Conservation (phyloP, 2,797 vertebrate species). For the Anomalospiza imberbis region DNA sequence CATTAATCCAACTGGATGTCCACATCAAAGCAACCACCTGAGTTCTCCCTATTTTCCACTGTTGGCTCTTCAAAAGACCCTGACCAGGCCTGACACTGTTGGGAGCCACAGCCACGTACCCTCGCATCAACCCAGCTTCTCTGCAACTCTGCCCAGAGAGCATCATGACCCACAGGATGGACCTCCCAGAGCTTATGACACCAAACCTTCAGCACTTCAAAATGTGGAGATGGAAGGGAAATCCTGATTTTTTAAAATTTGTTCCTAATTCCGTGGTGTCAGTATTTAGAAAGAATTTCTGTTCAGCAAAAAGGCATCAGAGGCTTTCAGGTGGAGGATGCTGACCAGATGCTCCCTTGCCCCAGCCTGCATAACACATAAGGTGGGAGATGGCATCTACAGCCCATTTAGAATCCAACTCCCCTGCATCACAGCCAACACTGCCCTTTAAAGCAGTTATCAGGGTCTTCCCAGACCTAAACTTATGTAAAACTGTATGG, state of each 20-base stretch:
- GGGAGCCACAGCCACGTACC: fast-evolving
- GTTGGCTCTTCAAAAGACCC: background rate
- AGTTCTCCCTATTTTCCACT: background rate
- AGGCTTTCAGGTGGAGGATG: background rate
- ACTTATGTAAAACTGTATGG: background rate
- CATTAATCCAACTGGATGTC: background rate
- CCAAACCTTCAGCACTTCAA: background rate
- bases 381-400: background rate
- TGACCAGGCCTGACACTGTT: background rate
- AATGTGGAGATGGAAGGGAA: background rate
- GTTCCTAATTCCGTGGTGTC: fast-evolving
- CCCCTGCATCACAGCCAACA: background rate
- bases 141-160: fast-evolving
- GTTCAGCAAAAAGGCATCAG: background rate
- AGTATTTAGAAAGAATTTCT: background rate
- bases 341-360: background rate
- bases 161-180: background rate
- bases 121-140: fast-evolving
- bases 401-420: background rate
- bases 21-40: fast-evolving
- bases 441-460: background rate
- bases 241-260: background rate
- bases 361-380: background rate
- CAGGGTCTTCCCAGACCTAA: background rate
- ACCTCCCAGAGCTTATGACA: background rate